Evolutionary conservation across 2,888 invertebrate species (phyloP).

Genomic region (Athripsodes cinereus): DNA sequence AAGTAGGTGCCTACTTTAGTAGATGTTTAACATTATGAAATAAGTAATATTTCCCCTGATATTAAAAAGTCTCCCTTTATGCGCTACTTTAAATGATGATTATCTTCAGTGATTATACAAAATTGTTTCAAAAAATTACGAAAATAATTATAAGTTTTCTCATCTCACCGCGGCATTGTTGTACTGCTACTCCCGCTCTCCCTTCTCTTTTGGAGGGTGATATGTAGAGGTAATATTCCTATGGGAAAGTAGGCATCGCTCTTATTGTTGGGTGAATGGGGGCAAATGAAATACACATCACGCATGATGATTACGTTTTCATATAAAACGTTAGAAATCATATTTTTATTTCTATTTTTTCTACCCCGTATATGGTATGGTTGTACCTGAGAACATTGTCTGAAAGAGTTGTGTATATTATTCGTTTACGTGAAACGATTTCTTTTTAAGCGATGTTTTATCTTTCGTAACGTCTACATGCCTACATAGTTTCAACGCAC

Average conservation of each 20-base stretch:
- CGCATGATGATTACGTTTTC: slow-evolving; percentile 5
- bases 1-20: no score
- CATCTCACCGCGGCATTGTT: background rate
- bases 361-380: background rate
- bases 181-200: background rate
- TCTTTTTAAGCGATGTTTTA: background rate
- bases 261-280: background rate
- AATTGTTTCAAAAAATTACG: background rate
- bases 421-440: background rate
- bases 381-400: background rate
- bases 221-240: background rate
- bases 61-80: background rate
- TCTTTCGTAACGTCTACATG: no score
- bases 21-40: no score
- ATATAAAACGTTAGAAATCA: background rate
- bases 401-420: background rate
- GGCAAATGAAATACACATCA: slow-evolving; percentile 5
- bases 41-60: no score
- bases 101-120: background rate
- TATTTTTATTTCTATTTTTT: background rate
- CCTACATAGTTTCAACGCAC: no score
- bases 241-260: background rate
- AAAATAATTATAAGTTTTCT: background rate
- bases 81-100: no score
- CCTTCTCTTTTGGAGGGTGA: background rate